Base-by-base conservation (phyloP, 2,797 vertebrate genomes). In the Sebastes aleutianus region DNA sequence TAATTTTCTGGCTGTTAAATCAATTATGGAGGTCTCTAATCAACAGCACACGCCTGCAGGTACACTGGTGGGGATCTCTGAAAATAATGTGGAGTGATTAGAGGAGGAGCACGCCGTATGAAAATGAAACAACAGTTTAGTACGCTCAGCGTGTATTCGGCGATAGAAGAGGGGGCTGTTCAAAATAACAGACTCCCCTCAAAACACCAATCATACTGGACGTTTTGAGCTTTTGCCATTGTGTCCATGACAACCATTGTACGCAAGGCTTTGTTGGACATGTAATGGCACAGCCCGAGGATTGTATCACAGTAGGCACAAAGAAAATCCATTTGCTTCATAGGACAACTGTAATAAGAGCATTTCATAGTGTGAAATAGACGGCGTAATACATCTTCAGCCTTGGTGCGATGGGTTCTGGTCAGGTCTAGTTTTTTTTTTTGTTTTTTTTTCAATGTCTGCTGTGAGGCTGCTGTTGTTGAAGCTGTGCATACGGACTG, bases 211-310 rank as follows among this genome's bases (percentile, higher is more conserved):
- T 64, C 83, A 72, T 68, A 36, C 12, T 13, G 54, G 34, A 70
- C 29, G 34, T 70, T 47, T 66, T 50, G 53, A 56, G 62, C 27
- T n/a, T 34, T 53, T 16, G 22, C 80, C 69, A 84, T 66, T 87
- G 82, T 89, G 79, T 69, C 84, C 84, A 86, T 91, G 92, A 92
- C 90, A 91, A 91, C 85, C 75, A 82, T 66, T 89, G 79, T 76
- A 66, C 73, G 61, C 26, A 11, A 50, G 43, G 63, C 61, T 83
- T 74, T 78, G 80, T 70, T 22, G 82, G 66, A 72, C 87, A 71
- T 87, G 74, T 71, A 85, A 87, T 88, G 86, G 83, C 83, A 91
- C 69, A 76, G 63, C 26, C 73, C 22, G 62, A 75, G 70, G 86
- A 88, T 84, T 79, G 65, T 80, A 67, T 86, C 78, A 77, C 74